Conservation (phyloP, 2,888 invertebrate species). For the Tachina fera region DNA sequence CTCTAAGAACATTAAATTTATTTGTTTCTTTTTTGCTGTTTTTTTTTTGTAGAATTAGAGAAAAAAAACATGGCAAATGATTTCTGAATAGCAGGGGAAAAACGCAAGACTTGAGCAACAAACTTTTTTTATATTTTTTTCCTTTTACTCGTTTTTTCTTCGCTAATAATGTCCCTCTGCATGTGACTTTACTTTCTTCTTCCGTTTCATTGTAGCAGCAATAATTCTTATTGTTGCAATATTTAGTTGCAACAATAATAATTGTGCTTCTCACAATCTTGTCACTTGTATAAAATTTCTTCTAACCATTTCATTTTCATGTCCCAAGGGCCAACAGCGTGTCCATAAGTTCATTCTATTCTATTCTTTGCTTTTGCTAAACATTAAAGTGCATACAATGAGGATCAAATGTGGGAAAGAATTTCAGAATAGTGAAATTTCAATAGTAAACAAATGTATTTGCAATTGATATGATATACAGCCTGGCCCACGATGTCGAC, state of each 20-base stretch:
- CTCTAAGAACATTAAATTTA: conserved; percentile 51
- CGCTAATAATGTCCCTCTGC: conserved; percentile 40
- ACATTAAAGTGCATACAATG: conserved; percentile 20
- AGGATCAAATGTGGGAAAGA: neutral
- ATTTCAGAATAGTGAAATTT: neutral
- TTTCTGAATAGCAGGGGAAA: conserved; percentile 12
- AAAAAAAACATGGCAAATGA: conserved; percentile 45
- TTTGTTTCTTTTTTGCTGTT: conserved; percentile 5
- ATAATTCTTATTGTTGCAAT: conserved; percentile 24
- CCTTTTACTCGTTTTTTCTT: conserved; percentile 18
- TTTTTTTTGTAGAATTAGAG: no score
- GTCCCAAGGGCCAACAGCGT: conserved; percentile 80
- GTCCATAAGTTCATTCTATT: conserved; percentile 78
- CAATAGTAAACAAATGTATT: neutral
- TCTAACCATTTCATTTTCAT: conserved; percentile 70
- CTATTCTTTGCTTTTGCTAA: conserved; percentile 2
- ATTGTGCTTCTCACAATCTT: conserved; percentile 68
- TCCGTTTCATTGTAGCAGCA: conserved; percentile 17
- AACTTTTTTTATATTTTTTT: conserved; percentile 42
- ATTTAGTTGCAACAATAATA: conserved; percentile 54
- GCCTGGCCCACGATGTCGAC: no score
- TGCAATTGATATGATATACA: neutral
- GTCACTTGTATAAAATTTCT: conserved; percentile 65
- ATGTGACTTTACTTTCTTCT: conserved; percentile 64
- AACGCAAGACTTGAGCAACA: conserved; percentile 57